phyloP scores from a whole-genome alignment of 2,113 vertebrate species.

The Leptodactylus fuscus region DNA sequence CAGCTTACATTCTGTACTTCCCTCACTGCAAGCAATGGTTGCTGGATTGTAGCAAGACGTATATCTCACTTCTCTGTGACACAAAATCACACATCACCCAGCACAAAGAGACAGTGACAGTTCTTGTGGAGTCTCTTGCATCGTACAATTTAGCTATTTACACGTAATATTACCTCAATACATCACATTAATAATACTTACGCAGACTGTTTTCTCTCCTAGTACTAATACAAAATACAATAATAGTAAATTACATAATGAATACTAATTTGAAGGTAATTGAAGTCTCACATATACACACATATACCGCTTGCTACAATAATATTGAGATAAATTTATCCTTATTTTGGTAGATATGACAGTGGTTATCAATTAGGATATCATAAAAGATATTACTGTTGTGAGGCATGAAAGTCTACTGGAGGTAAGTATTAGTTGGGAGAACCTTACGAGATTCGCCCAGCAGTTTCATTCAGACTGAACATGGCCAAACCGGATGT shows the following conservation, averaged over 20 bases:
- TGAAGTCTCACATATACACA: not conserved
- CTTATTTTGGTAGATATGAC: too few species aligned
- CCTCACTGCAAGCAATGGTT: not conserved
- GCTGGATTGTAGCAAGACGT: not conserved
- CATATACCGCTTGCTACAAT: not conserved
- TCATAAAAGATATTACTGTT: too few species aligned
- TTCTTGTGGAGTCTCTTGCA: not conserved
- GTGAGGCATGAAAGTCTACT: too few species aligned
- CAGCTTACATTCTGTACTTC: not conserved
- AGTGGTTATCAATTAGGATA: too few species aligned
- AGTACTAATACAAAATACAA: not conserved
- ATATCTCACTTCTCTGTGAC: not conserved
- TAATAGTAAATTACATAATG: constrained; percentile 7
- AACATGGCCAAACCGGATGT: too few species aligned
- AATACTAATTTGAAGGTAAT: not conserved
- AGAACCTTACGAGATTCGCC: too few species aligned
- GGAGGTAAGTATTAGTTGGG: too few species aligned
- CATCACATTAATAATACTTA: not conserved
- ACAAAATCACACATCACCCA: not conserved
- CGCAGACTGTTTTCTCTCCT: not conserved
- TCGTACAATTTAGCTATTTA: not conserved
- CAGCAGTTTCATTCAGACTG: too few species aligned
- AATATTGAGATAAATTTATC: not conserved
- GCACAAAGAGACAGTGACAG: not conserved
- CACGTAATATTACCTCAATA: not conserved